phyloP scores from a whole-genome alignment of 2,113 vertebrate species.

The Morone chrysops region DNA sequence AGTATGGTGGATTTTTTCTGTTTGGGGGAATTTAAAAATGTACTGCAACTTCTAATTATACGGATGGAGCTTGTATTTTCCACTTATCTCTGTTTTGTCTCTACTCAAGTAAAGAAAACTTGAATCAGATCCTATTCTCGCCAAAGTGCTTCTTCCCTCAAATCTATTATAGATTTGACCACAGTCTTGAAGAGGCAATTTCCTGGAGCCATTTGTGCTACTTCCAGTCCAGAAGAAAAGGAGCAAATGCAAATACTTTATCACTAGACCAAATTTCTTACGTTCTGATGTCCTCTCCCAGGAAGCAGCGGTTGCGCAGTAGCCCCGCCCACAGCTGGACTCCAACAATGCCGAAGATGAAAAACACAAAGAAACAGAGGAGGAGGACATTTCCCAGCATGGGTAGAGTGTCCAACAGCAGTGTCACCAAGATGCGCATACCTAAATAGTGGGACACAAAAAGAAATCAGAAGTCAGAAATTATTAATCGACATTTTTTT shows the following conservation, averaged over 20 bases:
- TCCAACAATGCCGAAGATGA: conserved; percentile 89
- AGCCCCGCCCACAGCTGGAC: conserved; percentile 87
- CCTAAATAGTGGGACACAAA: conserved; percentile 77
- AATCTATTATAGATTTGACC: neutral
- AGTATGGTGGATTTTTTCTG: neutral
- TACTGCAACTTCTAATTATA: neutral
- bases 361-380: conserved; percentile 95
- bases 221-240: neutral
- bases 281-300: conserved; percentile 62
- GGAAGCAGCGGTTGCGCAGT: conserved; percentile 81
- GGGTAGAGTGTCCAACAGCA: conserved; percentile 94
- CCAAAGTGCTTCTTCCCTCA: neutral
- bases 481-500: too few species aligned
- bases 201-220: neutral
- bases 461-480: neutral
- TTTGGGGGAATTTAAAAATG: neutral
- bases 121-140: neutral
- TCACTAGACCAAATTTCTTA: conserved; percentile 43
- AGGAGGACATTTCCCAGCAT: conserved; percentile 93
- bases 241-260: neutral
- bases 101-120: neutral
- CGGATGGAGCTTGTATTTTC: neutral
- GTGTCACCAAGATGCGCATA: conserved; percentile 94
- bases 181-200: neutral
- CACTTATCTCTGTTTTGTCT: neutral